Conservation (phyloP, 2,797 vertebrate species). For the Austrolebias charrua region DNA sequence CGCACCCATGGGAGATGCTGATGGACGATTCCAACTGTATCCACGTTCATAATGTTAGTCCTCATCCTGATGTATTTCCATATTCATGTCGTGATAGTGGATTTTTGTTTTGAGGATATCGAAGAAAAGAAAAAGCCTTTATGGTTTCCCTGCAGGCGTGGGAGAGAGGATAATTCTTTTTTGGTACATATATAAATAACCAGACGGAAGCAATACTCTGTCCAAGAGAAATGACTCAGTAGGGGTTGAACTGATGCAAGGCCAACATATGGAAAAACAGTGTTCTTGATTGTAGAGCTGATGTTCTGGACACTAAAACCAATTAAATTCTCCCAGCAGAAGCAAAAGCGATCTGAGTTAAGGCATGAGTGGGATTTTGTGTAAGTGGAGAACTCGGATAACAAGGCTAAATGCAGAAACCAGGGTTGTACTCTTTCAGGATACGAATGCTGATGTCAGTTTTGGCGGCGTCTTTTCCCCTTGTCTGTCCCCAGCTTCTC, state of each 20-base stretch:
- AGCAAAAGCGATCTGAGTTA: constrained; percentile 34
- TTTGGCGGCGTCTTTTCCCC: constrained; percentile 55
- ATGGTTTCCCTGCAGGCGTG: constrained; percentile 26
- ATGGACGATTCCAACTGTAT: constrained; percentile 2
- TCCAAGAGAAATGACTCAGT: constrained; percentile 65
- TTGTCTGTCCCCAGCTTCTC: constrained; percentile 57
- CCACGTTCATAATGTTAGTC: background rate
- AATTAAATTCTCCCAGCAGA: constrained; percentile 35
- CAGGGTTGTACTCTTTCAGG: constrained; percentile 36
- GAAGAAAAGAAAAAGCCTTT: constrained; percentile 19
- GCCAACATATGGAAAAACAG: constrained; percentile 41
- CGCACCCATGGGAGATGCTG: constrained; percentile 6
- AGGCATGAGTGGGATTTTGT: constrained; percentile 42
- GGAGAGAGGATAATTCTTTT: constrained; percentile 43
- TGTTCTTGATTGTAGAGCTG: constrained; percentile 42
- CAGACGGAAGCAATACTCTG: constrained; percentile 47
- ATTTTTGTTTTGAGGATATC: constrained; percentile 13
- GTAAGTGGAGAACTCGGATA: constrained; percentile 52
- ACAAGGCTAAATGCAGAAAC: constrained; percentile 61
- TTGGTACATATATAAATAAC: constrained; percentile 60
- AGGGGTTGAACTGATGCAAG: constrained; percentile 53
- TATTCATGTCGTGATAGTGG: constrained; percentile 1
- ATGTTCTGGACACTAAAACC: constrained; percentile 39
- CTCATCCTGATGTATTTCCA: constrained; percentile 7
- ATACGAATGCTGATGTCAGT: constrained; percentile 69